These are phyloP conservation scores for Neotoma lepida DNA, from an alignment of 2,113 vertebrate genomes.

Conservation along the genomic window DNA sequence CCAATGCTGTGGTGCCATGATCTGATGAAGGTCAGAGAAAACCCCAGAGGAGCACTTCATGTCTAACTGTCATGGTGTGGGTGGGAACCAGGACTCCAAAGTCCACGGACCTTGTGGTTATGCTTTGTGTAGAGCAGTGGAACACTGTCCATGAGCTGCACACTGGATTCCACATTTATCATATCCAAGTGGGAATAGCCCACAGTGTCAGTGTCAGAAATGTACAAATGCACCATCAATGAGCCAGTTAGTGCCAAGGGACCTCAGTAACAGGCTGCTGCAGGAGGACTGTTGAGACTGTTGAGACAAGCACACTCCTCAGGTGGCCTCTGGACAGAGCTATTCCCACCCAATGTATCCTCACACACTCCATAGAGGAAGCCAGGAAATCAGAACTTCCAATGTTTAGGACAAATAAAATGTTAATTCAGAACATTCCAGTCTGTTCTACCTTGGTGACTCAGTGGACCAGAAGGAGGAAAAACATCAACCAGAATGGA, in stretches of 20 bases:
- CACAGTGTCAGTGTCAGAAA: fast-evolving
- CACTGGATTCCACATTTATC: fast-evolving
- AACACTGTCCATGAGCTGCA: fast-evolving
- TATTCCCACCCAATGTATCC: fast-evolving
- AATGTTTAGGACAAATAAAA: fast-evolving
- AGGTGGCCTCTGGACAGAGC: neutral
- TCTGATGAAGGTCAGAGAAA: neutral
- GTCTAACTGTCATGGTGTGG: no score
- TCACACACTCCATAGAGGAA: fast-evolving
- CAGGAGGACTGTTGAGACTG: fast-evolving
- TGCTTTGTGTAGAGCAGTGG: no score
- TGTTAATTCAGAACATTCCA: neutral
- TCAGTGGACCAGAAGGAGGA: neutral
- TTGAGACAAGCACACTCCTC: neutral
- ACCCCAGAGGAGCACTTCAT: no score
- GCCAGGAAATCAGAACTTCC: fast-evolving
- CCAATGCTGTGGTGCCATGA: neutral
- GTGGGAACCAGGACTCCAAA: fast-evolving
- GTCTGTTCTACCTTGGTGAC: neutral
- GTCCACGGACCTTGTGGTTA: neutral
- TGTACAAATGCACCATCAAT: neutral
- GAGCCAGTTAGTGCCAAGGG: neutral
- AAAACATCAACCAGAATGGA: fast-evolving
- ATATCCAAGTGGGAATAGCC: neutral
- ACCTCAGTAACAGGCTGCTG: fast-evolving